These are phyloP conservation scores for Gallinago nigripennis DNA, from an alignment of 2,797 vertebrate species.

Conservation along the genomic window DNA sequence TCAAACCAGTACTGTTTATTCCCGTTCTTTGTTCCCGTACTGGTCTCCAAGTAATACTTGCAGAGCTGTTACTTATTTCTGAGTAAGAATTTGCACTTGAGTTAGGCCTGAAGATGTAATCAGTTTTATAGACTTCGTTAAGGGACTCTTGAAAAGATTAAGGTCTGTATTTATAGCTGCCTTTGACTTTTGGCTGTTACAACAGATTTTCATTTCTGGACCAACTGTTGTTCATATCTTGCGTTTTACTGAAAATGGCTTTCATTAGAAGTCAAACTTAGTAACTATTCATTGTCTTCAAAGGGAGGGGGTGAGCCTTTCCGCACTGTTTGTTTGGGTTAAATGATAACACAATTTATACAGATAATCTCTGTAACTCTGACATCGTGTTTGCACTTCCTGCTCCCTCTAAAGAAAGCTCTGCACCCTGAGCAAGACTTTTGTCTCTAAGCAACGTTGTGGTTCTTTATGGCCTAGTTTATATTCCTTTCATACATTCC, in stretches of 20 bases:
- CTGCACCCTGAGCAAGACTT: background rate
- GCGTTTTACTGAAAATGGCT: conserved; percentile 21
- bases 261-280: conserved; percentile 25
- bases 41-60: background rate
- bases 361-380: conserved; percentile 21
- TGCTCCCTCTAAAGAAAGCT: conserved; percentile 26
- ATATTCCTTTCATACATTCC: conserved; percentile 25
- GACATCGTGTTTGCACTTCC: conserved; percentile 44
- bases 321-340: conserved; percentile 46
- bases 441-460: background rate
- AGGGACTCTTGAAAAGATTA: conserved; percentile 43
- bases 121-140: conserved; percentile 55
- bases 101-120: conserved; percentile 34
- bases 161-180: conserved; percentile 50
- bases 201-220: conserved; percentile 26
- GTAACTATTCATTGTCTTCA: conserved; percentile 24
- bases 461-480: conserved; percentile 22
- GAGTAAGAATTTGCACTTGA: conserved; percentile 33
- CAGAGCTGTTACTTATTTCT: conserved; percentile 26
- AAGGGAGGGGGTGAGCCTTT: background rate
- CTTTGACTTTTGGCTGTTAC: conserved; percentile 61
- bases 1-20: background rate
- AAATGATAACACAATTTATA: conserved; percentile 48
- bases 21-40: background rate
- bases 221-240: conserved; percentile 5